phyloP scores from a whole-genome alignment of 2,797 vertebrate genomes.

The Chelon labrosus region DNA sequence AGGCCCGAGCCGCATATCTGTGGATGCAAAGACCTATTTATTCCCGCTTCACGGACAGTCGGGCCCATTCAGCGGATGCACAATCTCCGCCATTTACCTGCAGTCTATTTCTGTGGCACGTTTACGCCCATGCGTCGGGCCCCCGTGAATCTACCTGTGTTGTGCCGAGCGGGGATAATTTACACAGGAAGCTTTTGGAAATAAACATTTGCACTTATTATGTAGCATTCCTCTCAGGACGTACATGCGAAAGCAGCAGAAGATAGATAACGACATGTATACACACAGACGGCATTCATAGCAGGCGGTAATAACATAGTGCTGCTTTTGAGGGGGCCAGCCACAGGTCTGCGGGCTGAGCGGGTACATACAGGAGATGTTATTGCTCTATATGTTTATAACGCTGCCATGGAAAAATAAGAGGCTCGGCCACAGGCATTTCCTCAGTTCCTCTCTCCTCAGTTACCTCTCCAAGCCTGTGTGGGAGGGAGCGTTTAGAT shows the following conservation, averaged over 20 bases:
- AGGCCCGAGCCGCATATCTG: constrained; percentile 17
- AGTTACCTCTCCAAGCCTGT: constrained; percentile 45
- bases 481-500: constrained; percentile 47
- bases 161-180: constrained; percentile 33
- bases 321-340: constrained; percentile 58
- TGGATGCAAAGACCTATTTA: constrained; percentile 65
- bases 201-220: constrained; percentile 66
- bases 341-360: constrained; percentile 61
- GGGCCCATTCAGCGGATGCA: constrained; percentile 62
- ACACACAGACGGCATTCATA: constrained; percentile 63
- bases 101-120: constrained; percentile 68
- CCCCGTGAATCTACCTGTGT: constrained; percentile 61
- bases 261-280: constrained; percentile 44
- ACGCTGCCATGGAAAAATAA: constrained; percentile 75
- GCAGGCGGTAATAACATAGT: constrained; percentile 61
- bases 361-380: constrained; percentile 62
- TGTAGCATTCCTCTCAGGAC: constrained; percentile 17
- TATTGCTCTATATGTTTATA: constrained; percentile 75
- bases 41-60: constrained; percentile 61
- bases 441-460: constrained; percentile 59
- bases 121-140: constrained; percentile 37
- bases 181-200: constrained; percentile 56
- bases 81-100: constrained; percentile 64
- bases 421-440: constrained; percentile 72
- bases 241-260: not conserved